phyloP scores from a whole-genome alignment of 2,113 vertebrate genomes.

The Platichthys stellatus region DNA sequence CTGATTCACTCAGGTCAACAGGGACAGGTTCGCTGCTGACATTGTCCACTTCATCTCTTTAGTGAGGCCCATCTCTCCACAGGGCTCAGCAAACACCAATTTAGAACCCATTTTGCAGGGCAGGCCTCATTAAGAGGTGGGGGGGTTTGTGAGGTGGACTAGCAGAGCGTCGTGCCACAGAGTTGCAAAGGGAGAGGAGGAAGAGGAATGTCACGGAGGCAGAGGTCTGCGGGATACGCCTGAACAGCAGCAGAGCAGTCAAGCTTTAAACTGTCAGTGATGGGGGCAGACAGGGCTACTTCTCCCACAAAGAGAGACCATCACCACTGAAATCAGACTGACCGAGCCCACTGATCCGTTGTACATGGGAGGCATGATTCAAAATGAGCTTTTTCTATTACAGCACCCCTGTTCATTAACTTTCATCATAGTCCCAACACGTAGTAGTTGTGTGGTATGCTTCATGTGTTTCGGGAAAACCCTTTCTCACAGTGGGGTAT shows the following conservation, averaged over 20 bases:
- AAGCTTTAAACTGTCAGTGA: constrained; percentile 44
- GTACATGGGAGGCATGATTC: background rate
- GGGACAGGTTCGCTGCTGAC: constrained; percentile 30
- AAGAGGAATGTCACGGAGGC: constrained; percentile 34
- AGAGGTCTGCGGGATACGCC: constrained; percentile 32
- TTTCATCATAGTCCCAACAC: background rate
- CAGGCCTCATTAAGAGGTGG: constrained; percentile 14
- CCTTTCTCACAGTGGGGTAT: too few relatives aligned
- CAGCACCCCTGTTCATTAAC: background rate
- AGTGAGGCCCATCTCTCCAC: too few relatives aligned
- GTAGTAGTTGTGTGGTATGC: too few relatives aligned
- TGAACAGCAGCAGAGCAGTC: constrained; percentile 33
- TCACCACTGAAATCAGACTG: constrained; percentile 1
- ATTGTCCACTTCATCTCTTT: constrained; percentile 10
- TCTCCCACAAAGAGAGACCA: background rate
- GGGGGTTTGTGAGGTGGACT: too few relatives aligned
- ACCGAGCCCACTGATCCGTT: background rate
- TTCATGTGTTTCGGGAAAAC: too few relatives aligned
- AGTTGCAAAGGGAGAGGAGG: too few relatives aligned
- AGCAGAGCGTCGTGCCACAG: too few relatives aligned
- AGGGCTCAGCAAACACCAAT: constrained; percentile 3
- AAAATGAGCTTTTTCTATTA: background rate
- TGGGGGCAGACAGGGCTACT: constrained; percentile 2
- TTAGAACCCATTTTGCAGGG: constrained; percentile 7
- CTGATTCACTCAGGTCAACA: constrained; percentile 20